phyloP scores from a whole-genome alignment of 2,113 vertebrate species.

The Chrysemys picta region DNA sequence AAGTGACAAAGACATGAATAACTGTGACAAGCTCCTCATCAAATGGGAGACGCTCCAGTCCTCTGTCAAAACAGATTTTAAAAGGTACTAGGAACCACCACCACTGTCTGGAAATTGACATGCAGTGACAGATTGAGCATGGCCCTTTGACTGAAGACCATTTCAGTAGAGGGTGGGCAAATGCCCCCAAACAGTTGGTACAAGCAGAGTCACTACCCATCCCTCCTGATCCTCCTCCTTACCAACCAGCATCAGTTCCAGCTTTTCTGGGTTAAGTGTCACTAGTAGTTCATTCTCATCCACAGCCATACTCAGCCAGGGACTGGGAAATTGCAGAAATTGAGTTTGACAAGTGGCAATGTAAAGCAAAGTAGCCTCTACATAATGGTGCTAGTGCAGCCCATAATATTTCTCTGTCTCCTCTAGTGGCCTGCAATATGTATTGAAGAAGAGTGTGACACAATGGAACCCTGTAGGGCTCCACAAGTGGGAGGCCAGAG shows the following conservation, averaged over 20 bases:
- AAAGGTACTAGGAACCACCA: constrained; percentile 5
- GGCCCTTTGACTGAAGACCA: constrained; percentile 45
- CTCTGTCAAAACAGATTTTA: constrained; percentile 44
- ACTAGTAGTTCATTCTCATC: background rate
- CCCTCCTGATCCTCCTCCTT: background rate
- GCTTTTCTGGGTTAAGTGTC: background rate
- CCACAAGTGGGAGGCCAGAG: background rate
- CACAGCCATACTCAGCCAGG: background rate
- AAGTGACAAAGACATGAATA: constrained; percentile 15
- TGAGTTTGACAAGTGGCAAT: background rate
- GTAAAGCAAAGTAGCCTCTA: background rate
- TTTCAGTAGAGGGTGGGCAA: constrained; percentile 11
- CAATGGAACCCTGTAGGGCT: background rate
- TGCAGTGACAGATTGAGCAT: constrained; percentile 36
- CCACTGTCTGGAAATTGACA: constrained; percentile 32
- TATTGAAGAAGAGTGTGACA: background rate
- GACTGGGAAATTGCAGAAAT: background rate
- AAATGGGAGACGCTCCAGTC: constrained; percentile 1
- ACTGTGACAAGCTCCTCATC: constrained; percentile 35
- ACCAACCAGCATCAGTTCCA: background rate
- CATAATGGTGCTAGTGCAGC: background rate
- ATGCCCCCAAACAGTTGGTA: constrained; percentile 19
- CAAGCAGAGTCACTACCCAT: background rate
- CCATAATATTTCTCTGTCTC: background rate
- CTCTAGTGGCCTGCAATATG: background rate